phyloP scores from a whole-genome alignment of 2,113 vertebrate species.

The Crotalus helleri region DNA sequence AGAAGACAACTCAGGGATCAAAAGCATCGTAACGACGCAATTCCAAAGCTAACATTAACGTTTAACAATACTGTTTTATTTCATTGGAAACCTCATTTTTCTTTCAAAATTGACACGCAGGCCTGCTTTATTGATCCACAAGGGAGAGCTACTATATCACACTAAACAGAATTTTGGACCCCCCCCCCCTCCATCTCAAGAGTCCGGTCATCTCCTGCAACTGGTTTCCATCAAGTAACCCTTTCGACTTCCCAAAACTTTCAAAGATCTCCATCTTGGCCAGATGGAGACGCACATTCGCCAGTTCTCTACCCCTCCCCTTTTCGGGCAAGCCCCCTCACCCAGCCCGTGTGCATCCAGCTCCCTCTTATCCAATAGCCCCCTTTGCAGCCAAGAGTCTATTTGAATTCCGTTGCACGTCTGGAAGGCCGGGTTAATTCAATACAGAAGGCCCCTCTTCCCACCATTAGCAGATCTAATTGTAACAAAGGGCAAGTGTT shows the following conservation, averaged over 20 bases:
- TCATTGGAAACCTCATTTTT: not conserved
- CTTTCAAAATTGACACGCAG: not conserved
- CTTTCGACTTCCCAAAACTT: not conserved
- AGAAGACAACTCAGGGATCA: not conserved
- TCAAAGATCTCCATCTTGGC: not conserved
- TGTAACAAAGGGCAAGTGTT: conserved; percentile 13
- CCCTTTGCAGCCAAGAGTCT: not conserved
- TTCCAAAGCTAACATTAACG: not conserved
- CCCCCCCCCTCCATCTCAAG: too few relatives aligned
- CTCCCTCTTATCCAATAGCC: conserved; percentile 7
- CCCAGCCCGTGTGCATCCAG: conserved; percentile 27
- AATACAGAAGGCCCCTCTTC: not conserved
- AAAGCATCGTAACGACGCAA: not conserved
- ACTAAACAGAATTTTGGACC: not conserved
- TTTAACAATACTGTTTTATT: not conserved
- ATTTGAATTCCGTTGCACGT: not conserved
- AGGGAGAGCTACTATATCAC: not conserved
- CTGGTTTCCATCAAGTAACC: not conserved
- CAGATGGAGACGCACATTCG: not conserved
- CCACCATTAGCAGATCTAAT: conserved; percentile 12
- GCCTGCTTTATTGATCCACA: not conserved
- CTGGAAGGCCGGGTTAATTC: not conserved
- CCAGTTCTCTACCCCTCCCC: not conserved
- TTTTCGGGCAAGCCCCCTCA: conserved; percentile 1
- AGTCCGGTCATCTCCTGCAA: not conserved